Evolutionary conservation across 2,113 vertebrate species (phyloP).

Genomic region (Numida meleagris): DNA sequence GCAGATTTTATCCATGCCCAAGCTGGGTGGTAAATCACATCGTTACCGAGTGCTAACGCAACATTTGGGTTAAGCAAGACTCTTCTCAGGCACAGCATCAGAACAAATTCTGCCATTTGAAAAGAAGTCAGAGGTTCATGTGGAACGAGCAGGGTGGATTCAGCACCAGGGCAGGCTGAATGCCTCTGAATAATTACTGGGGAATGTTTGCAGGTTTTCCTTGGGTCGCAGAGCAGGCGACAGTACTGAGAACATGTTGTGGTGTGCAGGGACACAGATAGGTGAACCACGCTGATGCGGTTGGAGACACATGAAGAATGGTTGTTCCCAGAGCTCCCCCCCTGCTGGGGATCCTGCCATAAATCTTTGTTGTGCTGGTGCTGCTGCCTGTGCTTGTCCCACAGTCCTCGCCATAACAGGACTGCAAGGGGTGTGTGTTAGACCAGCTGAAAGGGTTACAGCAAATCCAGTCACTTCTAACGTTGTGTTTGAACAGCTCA

Average conservation of each 20-base stretch:
- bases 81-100: not conserved
- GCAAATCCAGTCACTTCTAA: not conserved
- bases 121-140: not conserved
- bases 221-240: not conserved
- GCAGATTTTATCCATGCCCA: not conserved
- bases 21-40: not conserved
- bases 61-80: not conserved
- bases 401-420: not conserved
- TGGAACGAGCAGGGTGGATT: not conserved
- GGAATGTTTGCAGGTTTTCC: not conserved
- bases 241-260: not conserved
- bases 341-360: not conserved
- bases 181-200: not conserved
- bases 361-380: not conserved
- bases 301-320: not conserved
- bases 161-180: not conserved
- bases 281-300: fast-evolving
- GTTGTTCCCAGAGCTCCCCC: not conserved
- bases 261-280: not conserved
- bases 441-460: not conserved
- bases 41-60: not conserved
- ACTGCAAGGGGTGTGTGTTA: not conserved
- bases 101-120: not conserved
- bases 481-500: not conserved
- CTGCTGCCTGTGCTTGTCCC: not conserved